Percentiles rank a stretch among this genome's conserved stretches.
phyloP scores from a whole-genome alignment of 2,888 invertebrate species.

The Leucoma salicis region DNA sequence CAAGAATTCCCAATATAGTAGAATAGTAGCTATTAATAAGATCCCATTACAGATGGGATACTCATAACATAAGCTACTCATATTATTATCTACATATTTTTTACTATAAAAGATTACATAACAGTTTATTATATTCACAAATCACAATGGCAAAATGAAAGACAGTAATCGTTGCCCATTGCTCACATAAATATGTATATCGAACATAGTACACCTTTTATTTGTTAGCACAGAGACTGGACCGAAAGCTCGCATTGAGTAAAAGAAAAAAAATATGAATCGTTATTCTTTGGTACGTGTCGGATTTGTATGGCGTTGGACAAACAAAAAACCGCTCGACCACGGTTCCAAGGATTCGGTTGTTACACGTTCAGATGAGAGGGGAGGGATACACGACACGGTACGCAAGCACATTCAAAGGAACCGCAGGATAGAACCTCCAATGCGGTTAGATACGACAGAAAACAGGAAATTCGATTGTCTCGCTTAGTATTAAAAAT shows the following conservation, averaged over 20 bases:
- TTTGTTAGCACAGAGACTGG: slow-evolving; percentile 13
- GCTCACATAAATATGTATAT: slow-evolving; percentile 28
- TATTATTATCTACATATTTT: slow-evolving; percentile 24
- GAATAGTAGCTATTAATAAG: slow-evolving; percentile 23
- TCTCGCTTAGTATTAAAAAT: slow-evolving; percentile 25
- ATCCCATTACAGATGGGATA: slow-evolving; percentile 20
- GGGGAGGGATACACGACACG: slow-evolving; percentile 48
- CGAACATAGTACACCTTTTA: slow-evolving; percentile 33
- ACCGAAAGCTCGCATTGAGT: slow-evolving; percentile 17
- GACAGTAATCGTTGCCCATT: slow-evolving; percentile 21
- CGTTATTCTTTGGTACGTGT: slow-evolving; percentile 57
- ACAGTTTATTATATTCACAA: slow-evolving; percentile 19
- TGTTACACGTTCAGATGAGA: slow-evolving; percentile 20
- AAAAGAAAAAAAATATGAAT: slow-evolving; percentile 40
- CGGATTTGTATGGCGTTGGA: slow-evolving; percentile 67
- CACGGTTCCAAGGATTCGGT: slow-evolving; percentile 47
- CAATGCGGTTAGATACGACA: slow-evolving; percentile 52
- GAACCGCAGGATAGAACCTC: slow-evolving; percentile 63
- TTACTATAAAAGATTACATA: slow-evolving; percentile 29
- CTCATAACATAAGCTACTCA: slow-evolving; percentile 16
- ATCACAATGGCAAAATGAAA: slow-evolving; percentile 30
- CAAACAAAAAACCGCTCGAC: slow-evolving; percentile 67
- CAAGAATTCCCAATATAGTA: slow-evolving; percentile 8
- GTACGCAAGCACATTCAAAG: slow-evolving; percentile 68
- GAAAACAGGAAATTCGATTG: slow-evolving; percentile 55